phyloP scores from a whole-genome alignment of 2,797 vertebrate genomes.

The Carcharodon carcharias region DNA sequence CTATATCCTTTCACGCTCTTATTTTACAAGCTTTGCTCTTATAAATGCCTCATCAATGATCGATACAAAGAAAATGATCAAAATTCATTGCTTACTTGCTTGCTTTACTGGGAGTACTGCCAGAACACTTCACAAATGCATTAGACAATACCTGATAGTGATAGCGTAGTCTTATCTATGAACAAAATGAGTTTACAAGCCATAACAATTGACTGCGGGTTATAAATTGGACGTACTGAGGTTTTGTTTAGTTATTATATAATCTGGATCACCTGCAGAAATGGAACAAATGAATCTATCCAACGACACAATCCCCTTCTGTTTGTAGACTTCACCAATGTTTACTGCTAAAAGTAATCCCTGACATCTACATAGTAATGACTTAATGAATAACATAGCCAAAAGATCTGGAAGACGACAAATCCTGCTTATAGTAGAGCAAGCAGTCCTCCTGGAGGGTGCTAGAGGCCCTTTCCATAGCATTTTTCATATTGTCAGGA shows the following conservation, averaged over 20 bases:
- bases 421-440: background rate
- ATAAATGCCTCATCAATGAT: background rate
- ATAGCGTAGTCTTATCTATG: background rate
- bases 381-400: background rate
- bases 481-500: background rate
- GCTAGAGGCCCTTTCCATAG: background rate
- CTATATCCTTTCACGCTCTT: background rate
- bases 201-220: background rate
- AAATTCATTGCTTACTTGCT: background rate
- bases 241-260: background rate
- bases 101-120: background rate
- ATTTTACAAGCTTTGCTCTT: background rate
- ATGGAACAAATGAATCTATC: background rate
- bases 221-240: background rate
- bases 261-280: background rate
- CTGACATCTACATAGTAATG: background rate
- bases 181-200: background rate
- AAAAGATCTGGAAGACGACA: conserved; percentile 12
- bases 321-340: background rate
- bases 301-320: background rate
- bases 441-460: background rate
- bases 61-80: background rate
- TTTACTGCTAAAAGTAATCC: background rate
- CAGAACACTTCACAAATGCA: background rate
- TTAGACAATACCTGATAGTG: background rate